Percentiles rank a stretch among this genome's conserved stretches.
Conservation (phyloP, 1,140 invertebrate genomes). For the Trialeurodes vaporariorum region DNA sequence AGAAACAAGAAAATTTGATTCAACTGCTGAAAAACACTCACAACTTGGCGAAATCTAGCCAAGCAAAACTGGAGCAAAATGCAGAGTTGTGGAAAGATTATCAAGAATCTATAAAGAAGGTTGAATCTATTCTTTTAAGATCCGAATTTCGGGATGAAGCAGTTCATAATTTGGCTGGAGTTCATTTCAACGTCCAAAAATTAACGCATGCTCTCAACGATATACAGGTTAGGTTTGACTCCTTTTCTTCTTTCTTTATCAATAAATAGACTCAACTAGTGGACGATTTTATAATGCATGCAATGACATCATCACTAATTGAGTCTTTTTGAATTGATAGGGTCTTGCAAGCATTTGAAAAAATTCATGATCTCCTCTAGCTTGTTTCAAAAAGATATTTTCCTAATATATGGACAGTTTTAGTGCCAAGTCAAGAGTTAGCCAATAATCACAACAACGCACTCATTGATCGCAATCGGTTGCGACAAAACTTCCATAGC, state of each 20-base stretch:
- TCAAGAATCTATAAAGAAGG: slow-evolving; percentile 57
- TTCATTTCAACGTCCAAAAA: slow-evolving; percentile 69
- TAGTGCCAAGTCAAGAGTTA: too few relatives aligned
- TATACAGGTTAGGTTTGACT: slow-evolving; percentile 58
- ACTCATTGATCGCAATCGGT: too few relatives aligned
- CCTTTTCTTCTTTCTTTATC: neutral
- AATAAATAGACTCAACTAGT: slow-evolving; percentile 5
- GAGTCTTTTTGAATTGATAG: too few relatives aligned
- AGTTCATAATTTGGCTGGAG: slow-evolving; percentile 56
- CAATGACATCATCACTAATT: too few relatives aligned
- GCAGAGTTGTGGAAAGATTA: slow-evolving; percentile 58
- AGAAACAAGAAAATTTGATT: slow-evolving; percentile 63
- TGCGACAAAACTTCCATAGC: too few relatives aligned
- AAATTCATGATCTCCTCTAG: too few relatives aligned
- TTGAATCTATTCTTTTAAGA: slow-evolving; percentile 56
- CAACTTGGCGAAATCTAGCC: slow-evolving; percentile 45
- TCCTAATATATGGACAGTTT: too few relatives aligned
- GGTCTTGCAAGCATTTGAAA: too few relatives aligned
- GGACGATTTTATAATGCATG: too few relatives aligned
- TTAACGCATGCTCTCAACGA: slow-evolving; percentile 62
- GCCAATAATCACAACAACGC: too few relatives aligned
- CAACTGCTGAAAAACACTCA: slow-evolving; percentile 67
- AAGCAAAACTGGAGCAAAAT: slow-evolving; percentile 19
- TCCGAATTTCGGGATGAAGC: slow-evolving; percentile 60
- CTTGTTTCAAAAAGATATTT: too few relatives aligned